phyloP scores from a whole-genome alignment of 2,113 vertebrate genomes.

The Climacteris rufus region DNA sequence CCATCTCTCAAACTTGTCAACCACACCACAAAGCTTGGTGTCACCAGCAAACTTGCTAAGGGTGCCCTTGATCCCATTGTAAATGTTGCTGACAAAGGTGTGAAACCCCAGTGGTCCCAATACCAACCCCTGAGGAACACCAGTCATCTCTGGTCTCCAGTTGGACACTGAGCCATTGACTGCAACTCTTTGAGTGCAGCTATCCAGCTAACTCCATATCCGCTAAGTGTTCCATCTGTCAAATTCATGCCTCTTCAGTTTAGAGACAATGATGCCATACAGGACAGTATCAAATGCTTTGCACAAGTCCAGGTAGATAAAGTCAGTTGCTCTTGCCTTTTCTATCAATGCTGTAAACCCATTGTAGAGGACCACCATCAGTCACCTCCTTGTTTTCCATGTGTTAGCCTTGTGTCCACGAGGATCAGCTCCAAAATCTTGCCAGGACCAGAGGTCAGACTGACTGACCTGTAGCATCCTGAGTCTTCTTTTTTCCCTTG shows the following conservation, averaged over 20 bases:
- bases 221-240: neutral
- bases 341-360: neutral
- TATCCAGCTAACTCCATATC: neutral
- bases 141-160: neutral
- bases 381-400: neutral
- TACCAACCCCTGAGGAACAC: neutral
- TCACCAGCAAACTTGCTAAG: neutral
- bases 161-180: neutral
- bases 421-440: neutral
- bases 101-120: neutral
- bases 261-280: neutral
- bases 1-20: neutral
- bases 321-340: neutral
- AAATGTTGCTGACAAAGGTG: neutral
- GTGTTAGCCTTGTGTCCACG: neutral
- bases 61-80: neutral
- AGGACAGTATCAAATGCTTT: neutral
- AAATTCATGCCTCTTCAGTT: neutral
- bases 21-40: neutral
- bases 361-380: neutral
- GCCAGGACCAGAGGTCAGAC: neutral
- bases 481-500: neutral
- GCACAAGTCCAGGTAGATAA: neutral
- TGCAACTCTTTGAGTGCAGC: rapidly evolving
- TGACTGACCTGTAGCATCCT: neutral